phyloP scores from a whole-genome alignment of 2,888 invertebrate species.

The Oscheius myriophilus region DNA sequence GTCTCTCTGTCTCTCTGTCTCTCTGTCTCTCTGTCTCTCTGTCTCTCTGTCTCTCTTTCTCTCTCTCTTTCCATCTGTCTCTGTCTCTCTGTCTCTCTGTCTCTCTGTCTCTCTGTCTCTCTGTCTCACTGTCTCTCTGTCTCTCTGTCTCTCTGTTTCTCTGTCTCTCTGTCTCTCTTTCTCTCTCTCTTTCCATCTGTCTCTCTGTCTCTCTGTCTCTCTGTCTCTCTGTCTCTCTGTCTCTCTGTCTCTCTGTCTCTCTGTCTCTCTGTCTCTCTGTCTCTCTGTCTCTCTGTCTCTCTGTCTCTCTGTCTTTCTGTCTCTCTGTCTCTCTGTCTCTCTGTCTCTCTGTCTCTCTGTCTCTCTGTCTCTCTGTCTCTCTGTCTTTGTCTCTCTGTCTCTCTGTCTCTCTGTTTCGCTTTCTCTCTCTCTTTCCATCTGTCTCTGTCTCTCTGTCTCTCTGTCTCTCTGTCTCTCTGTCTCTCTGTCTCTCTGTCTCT shows the following conservation, averaged over 20 bases:
- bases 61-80: background rate
- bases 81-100: conserved; percentile 1
- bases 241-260: background rate
- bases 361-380: background rate
- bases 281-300: background rate
- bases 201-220: conserved; percentile 2
- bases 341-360: background rate
- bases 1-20: conserved; percentile 2
- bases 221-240: background rate
- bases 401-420: background rate
- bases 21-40: background rate
- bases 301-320: background rate
- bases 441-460: background rate
- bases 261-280: background rate
- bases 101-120: too few relatives aligned
- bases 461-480: background rate
- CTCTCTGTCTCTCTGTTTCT: background rate
- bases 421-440: background rate
- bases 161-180: background rate
- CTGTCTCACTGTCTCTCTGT: conserved; percentile 2
- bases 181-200: background rate
- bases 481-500: conserved; percentile 1
- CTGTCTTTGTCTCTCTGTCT: background rate
- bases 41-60: background rate
- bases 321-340: background rate